These are phyloP conservation scores for Oscheius sp. DNA, from an alignment of 2,888 invertebrate genomes.

Conservation along the genomic window DNA sequence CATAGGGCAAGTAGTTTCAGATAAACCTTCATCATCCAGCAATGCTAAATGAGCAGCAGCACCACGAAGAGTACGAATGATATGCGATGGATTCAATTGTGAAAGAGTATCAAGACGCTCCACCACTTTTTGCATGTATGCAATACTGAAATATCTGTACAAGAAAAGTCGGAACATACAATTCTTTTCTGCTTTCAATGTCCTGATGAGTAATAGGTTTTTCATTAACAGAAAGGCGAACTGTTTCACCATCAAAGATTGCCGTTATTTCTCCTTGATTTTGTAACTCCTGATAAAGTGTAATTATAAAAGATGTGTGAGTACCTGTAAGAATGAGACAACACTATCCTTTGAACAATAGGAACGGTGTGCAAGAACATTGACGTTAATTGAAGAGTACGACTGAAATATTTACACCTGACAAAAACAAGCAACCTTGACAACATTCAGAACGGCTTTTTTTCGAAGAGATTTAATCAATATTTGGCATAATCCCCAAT, in stretches of 20 bases:
- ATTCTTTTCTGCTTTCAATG: not conserved
- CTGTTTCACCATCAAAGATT: not conserved
- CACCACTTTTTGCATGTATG: conserved; percentile 23
- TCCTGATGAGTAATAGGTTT: not conserved
- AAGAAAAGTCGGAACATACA: not conserved
- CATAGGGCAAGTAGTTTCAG: conserved; percentile 35
- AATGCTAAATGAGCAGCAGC: conserved; percentile 14
- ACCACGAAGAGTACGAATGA: conserved; percentile 23
- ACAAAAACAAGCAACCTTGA: conserved; percentile 28
- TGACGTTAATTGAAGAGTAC: conserved; percentile 19
- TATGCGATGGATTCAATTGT: conserved; percentile 24
- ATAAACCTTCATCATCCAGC: conserved; percentile 51
- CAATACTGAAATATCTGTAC: conserved; percentile 40
- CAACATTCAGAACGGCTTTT: conserved; percentile 38
- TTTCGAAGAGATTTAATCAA: conserved; percentile 35
- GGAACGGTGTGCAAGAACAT: conserved; percentile 14
- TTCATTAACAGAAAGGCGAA: not conserved
- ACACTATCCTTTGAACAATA: conserved; percentile 5
- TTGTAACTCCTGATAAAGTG: not conserved
- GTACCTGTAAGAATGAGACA: conserved; percentile 4
- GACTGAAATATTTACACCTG: conserved; percentile 1
- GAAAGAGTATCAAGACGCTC: conserved; percentile 24
- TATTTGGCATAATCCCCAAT: conserved; percentile 35
- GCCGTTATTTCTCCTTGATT: conserved; percentile 14
- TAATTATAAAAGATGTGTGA: not conserved